Percentiles rank a stretch among this genome's conserved stretches.
Evolutionary conservation across 2,113 vertebrate species (phyloP).

Genomic region (Proteles cristata): DNA sequence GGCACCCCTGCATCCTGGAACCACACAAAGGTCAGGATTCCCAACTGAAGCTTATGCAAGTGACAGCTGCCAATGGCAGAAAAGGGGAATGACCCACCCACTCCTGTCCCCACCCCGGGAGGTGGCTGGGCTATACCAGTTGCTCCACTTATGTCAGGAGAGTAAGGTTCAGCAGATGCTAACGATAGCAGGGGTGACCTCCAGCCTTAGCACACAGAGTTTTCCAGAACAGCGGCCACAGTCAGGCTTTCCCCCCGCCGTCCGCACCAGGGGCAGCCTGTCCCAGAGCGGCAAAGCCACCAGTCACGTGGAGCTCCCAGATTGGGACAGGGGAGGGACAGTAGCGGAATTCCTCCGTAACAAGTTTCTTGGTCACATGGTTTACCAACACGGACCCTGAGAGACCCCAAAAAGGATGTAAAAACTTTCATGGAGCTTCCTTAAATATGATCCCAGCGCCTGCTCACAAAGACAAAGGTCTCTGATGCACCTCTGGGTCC

Average conservation of each 20-base stretch:
- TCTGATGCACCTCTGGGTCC: neutral
- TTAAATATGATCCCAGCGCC: neutral
- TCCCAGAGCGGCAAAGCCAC: neutral
- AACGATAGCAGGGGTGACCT: rapidly evolving
- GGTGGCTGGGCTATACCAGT: neutral
- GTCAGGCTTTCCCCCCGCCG: neutral
- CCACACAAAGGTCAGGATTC: neutral
- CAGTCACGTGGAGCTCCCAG: no score
- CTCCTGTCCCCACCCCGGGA: no score
- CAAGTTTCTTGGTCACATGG: neutral
- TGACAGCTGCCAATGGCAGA: neutral
- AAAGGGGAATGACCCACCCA: neutral
- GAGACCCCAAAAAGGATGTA: neutral
- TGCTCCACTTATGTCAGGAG: neutral
- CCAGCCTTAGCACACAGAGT: neutral
- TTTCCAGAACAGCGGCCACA: neutral
- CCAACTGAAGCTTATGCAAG: neutral
- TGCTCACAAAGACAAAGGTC: neutral
- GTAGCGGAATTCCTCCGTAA: neutral
- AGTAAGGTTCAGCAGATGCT: neutral
- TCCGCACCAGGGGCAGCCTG: neutral
- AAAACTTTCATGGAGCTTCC: neutral
- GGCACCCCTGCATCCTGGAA: no score
- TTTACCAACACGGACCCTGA: neutral
- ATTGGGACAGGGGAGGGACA: neutral